These are phyloP conservation scores for Dermochelys coriacea DNA, from an alignment of 2,797 vertebrate species.

Conservation along the genomic window DNA sequence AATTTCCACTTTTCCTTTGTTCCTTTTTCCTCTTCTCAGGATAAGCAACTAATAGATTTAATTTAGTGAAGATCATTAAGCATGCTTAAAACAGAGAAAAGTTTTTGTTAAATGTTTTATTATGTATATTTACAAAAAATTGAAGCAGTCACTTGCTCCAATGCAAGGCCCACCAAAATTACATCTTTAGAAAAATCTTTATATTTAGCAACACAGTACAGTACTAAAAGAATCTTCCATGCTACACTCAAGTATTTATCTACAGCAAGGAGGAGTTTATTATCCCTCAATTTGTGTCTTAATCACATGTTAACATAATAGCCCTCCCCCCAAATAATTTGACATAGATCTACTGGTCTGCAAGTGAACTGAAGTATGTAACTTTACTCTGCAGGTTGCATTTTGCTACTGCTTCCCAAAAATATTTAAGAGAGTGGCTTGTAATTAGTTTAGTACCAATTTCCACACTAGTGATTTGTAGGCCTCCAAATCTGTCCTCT, in stretches of 20 bases:
- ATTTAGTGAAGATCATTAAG: neutral
- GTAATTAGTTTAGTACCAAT: neutral
- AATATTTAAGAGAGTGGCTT: neutral
- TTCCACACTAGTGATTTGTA: neutral
- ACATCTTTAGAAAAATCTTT: neutral
- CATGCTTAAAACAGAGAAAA: neutral
- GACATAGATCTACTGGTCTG: neutral
- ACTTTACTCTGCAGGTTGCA: neutral
- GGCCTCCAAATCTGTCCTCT: neutral
- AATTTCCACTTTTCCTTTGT: neutral
- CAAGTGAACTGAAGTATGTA: neutral
- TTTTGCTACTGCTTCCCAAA: neutral
- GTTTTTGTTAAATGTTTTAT: neutral
- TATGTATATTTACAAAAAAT: neutral
- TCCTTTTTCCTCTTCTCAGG: neutral
- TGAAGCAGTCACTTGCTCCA: neutral
- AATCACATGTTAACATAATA: neutral
- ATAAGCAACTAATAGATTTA: neutral
- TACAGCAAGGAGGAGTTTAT: neutral
- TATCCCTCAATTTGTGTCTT: neutral
- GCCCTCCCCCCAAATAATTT: neutral
- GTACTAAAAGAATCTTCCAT: neutral
- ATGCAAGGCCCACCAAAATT: neutral
- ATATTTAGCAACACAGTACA: constrained; percentile 2
- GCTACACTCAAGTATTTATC: neutral